Evolutionary conservation across 1,140 invertebrate species (phyloP).

Genomic region (Venturia canescens): DNA sequence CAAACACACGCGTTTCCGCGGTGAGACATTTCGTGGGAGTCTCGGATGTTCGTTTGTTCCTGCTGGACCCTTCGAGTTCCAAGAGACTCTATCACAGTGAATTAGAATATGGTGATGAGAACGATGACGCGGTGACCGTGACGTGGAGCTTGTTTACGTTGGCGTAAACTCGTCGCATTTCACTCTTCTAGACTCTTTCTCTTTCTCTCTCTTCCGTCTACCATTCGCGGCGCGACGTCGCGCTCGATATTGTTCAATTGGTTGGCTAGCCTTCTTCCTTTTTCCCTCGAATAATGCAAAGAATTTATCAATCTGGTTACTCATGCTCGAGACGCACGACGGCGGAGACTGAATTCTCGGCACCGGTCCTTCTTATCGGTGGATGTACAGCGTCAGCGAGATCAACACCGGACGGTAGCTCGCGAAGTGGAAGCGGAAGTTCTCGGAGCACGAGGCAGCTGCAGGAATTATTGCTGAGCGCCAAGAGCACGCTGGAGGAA

Average conservation of each 20-base stretch:
- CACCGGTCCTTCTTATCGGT: conserved; percentile 20
- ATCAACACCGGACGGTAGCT: conserved; percentile 14
- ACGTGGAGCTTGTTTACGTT: conserved; percentile 18
- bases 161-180: not conserved
- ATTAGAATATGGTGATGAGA: conserved; percentile 1
- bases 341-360: conserved; percentile 13
- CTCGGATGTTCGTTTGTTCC: not conserved
- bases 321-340: not conserved
- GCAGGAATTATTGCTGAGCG: no score
- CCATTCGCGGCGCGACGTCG: no score
- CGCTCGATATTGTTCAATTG: not conserved
- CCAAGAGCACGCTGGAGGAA: no score
- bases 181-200: not conserved
- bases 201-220: not conserved
- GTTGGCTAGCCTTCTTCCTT: conserved; percentile 6
- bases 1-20: not conserved
- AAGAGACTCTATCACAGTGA: not conserved
- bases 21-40: conserved; percentile 25
- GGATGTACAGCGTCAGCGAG: not conserved
- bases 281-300: not conserved
- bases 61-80: not conserved
- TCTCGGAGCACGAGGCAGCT: no score
- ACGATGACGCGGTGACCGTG: conserved; percentile 19
- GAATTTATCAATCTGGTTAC: not conserved
- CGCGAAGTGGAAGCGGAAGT: conserved; percentile 29